Percentiles rank a stretch among this genome's conserved stretches.
Conservation (phyloP, 1,140 invertebrate genomes). For the Phymastichus coffea region DNA sequence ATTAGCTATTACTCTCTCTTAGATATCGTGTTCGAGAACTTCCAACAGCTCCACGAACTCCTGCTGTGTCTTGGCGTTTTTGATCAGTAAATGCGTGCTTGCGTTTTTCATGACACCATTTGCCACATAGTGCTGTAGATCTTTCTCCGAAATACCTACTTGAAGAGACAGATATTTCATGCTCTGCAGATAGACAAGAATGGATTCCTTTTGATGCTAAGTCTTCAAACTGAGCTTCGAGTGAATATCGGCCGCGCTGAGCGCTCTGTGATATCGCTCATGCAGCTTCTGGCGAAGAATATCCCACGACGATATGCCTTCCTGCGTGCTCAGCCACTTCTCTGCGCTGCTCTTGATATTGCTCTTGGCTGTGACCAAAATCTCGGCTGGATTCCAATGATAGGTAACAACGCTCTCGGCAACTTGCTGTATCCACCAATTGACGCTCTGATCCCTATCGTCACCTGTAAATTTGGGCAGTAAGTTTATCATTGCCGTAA, state of each 20-base stretch:
- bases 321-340: background rate
- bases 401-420: background rate
- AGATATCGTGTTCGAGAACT: too few relatives aligned
- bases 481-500: background rate
- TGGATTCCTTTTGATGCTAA: background rate
- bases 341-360: background rate
- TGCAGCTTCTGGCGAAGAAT: background rate
- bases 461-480: background rate
- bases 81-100: background rate
- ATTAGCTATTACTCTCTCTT: too few relatives aligned
- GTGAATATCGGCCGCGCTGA: background rate
- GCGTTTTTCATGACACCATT: background rate
- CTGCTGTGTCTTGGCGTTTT: background rate
- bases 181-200: background rate
- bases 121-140: background rate
- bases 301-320: background rate
- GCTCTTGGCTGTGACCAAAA: background rate
- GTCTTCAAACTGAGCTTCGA: background rate
- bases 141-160: background rate
- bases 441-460: background rate
- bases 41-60: background rate
- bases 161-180: background rate
- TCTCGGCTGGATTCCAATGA: background rate
- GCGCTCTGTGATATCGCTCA: background rate
- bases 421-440: background rate